phyloP scores from a whole-genome alignment of 2,888 invertebrate species.

The Hypomecis atomaria region DNA sequence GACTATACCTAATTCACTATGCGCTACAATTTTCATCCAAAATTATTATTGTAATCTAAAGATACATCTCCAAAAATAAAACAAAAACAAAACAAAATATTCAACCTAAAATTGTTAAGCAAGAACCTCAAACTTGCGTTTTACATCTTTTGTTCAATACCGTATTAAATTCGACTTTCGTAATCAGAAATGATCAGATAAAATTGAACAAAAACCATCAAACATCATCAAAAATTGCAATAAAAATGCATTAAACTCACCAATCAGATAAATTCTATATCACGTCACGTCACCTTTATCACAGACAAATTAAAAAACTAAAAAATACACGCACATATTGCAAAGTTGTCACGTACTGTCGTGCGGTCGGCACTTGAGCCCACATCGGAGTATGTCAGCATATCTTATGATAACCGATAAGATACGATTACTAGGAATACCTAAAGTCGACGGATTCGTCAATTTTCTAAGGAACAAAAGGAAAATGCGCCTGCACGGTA shows the following conservation, averaged over 20 bases:
- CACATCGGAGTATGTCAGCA: constrained; percentile 26
- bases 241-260: constrained; percentile 19
- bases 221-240: background rate
- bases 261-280: constrained; percentile 10
- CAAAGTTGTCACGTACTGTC: constrained; percentile 17
- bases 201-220: background rate
- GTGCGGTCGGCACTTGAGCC: constrained; percentile 24
- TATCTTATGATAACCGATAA: constrained; percentile 34
- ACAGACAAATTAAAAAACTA: constrained; percentile 24
- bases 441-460: constrained; percentile 24
- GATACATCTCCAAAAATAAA: too few relatives aligned
- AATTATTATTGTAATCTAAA: too few relatives aligned
- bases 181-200: background rate
- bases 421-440: constrained; percentile 22
- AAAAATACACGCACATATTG: constrained; percentile 13
- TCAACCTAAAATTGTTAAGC: too few relatives aligned
- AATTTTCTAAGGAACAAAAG: constrained; percentile 26
- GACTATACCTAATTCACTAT: too few relatives aligned
- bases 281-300: constrained; percentile 18
- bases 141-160: too few relatives aligned
- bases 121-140: too few relatives aligned
- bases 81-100: too few relatives aligned
- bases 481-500: constrained; percentile 3
- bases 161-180: background rate
- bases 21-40: too few relatives aligned